Conservation (phyloP, 2,888 invertebrate genomes). For the Drosophila suboccidentalis region DNA sequence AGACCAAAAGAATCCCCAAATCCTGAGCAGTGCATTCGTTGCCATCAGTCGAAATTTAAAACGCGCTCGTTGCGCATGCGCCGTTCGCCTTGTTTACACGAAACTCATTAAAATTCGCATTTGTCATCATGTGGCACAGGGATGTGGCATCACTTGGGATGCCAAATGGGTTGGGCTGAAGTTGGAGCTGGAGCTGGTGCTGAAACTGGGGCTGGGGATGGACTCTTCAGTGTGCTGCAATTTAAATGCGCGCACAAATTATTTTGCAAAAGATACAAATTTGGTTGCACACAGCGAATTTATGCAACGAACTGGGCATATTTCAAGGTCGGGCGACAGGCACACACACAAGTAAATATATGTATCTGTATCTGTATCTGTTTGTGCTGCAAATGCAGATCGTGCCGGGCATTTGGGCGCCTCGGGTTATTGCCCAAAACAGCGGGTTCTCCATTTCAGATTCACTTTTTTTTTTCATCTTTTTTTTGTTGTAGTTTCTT, state of each 20-base stretch:
- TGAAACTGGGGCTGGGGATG: neutral
- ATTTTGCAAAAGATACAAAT: slow-evolving; percentile 54
- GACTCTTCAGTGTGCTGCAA: slow-evolving; percentile 51
- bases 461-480: slow-evolving; percentile 74
- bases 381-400: slow-evolving; percentile 27
- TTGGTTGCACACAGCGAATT: slow-evolving; percentile 58
- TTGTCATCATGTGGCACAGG: slow-evolving; percentile 81
- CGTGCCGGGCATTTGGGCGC: slow-evolving; percentile 34
- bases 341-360: neutral
- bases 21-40: slow-evolving; percentile 38
- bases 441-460: slow-evolving; percentile 73
- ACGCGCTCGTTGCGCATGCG: slow-evolving; percentile 30
- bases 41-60: slow-evolving; percentile 38
- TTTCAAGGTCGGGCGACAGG: slow-evolving; percentile 81
- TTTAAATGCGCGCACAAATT: slow-evolving; percentile 75
- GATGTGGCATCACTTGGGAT: neutral
- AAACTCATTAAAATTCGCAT: slow-evolving; percentile 84
- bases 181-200: neutral
- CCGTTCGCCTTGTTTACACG: slow-evolving; percentile 74
- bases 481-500: slow-evolving; percentile 33
- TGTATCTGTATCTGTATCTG: slow-evolving; percentile 7
- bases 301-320: slow-evolving; percentile 78
- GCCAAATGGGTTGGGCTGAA: slow-evolving; percentile 41
- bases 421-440: slow-evolving; percentile 61
- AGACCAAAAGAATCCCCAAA: slow-evolving; percentile 60